Percentiles rank a stretch among this genome's conserved stretches.
These are phyloP conservation scores for Pantherophis guttatus DNA, from an alignment of 2,113 vertebrate genomes.

Conservation along the genomic window DNA sequence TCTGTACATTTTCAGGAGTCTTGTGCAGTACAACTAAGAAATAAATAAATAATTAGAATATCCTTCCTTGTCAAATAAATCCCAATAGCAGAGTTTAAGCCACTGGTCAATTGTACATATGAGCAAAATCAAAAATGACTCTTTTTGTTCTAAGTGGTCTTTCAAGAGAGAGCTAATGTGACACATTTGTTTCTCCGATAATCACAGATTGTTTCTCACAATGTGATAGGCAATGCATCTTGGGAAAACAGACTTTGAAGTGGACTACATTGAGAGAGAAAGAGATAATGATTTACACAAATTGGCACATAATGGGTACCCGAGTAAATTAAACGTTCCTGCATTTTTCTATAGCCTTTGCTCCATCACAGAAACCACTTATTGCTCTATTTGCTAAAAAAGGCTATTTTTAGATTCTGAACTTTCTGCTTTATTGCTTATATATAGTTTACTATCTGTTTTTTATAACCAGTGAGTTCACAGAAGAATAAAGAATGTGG, in stretches of 20 bases:
- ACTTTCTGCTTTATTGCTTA: conserved; percentile 54
- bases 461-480: conserved; percentile 13
- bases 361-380: conserved; percentile 34
- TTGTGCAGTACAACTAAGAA: not conserved
- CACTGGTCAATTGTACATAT: not conserved
- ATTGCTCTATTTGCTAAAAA: conserved; percentile 36
- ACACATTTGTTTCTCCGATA: not conserved
- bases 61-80: not conserved
- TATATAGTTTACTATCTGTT: conserved; percentile 32
- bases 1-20: not conserved
- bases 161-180: not conserved
- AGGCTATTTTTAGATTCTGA: conserved; percentile 26
- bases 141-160: not conserved
- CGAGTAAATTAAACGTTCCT: conserved; percentile 27
- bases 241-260: not conserved
- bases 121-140: not conserved
- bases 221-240: conserved; percentile 18
- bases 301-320: conserved; percentile 33
- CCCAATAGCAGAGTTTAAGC: not conserved
- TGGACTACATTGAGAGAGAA: conserved; percentile 18
- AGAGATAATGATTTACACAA: conserved; percentile 28
- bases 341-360: not conserved
- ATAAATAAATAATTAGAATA: not conserved
- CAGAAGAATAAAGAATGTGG: not conserved
- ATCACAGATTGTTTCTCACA: conserved; percentile 3